Evolutionary conservation across 2,888 invertebrate species (phyloP), one percentile per base, ranked within the genome.

Genomic region (Megalurothrips usitatus): DNA sequence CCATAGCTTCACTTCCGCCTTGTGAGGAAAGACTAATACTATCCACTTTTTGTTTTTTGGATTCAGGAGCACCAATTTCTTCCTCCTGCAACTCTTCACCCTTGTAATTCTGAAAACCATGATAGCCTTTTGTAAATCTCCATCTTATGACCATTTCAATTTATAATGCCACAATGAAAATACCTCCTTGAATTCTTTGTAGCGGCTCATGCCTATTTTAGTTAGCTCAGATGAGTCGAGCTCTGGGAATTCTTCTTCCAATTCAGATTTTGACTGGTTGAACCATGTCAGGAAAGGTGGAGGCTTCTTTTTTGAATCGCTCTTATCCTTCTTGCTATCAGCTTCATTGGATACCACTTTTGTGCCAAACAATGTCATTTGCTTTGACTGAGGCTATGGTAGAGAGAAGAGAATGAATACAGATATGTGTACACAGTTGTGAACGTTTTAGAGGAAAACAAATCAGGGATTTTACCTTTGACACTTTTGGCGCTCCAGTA

Each of bases 221-320:
- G 91, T 90, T 79, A 92, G 85, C 82, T 92, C 91, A 0, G 88
- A 86, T 0, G 89, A 87, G 8, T 88, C 88, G 17, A 90, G 84
- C 14, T 90, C 89, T 0, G 92, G 90, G 84, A 90, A 88, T 84
- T 92, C 89, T 79, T 87, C 87, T 84, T 91, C 89, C n/a, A 93
- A 85, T 17, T 86, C 84, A 4, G 87, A 84, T 85, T 91, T 92
- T 85, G 91, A 90, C 82, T 90, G 89, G 0, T 88, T 87, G 83
- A 90, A 91, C 92, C 92, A 93, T 52, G 89, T 88, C 34, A 90
- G 87, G 84, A 92, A 92, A 8, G 89, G 88, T 85, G n/a, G 48
- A 80, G 47, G 78, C 48, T 79, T 49, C 78, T 79, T 52, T 47
- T 48, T 78, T 79, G 34, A 79, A 83, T 83, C 80, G 49, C 52